phyloP scores from a whole-genome alignment of 2,113 vertebrate genomes.

The Planiliza haematocheilus region DNA sequence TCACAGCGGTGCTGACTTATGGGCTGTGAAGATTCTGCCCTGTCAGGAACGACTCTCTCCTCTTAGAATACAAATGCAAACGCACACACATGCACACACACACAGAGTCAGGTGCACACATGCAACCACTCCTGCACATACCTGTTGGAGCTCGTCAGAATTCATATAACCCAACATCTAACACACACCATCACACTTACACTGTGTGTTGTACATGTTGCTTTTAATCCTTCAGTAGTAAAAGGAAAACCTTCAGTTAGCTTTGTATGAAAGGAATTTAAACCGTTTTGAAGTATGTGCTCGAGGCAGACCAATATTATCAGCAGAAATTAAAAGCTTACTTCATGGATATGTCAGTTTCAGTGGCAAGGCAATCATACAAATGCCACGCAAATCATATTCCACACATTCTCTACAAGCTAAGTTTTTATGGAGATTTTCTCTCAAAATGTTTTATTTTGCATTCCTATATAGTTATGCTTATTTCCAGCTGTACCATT shows the following conservation, averaged over 20 bases:
- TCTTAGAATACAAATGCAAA: conserved; percentile 48
- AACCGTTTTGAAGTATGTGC: conserved; percentile 13
- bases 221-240: conserved; percentile 24
- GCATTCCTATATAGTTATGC: too few species aligned
- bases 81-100: conserved; percentile 14
- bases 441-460: too few species aligned
- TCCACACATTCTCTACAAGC: not conserved
- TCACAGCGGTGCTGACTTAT: conserved; percentile 90
- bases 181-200: conserved; percentile 13
- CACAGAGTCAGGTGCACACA: conserved; percentile 59
- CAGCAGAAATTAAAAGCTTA: not conserved
- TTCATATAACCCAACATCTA: conserved; percentile 27
- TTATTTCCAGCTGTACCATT: too few species aligned
- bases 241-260: conserved; percentile 1
- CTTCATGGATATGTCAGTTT: not conserved
- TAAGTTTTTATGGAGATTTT: too few species aligned
- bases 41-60: conserved; percentile 68
- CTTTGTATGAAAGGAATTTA: conserved; percentile 28
- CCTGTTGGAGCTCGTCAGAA: conserved; percentile 62
- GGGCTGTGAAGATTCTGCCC: conserved; percentile 87
- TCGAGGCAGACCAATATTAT: not conserved
- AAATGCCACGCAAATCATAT: not conserved
- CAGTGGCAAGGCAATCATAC: not conserved
- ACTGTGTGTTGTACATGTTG: conserved; percentile 11
- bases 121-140: conserved; percentile 47